Evolutionary conservation across 37 sponge, comb jelly and placozoan genomes (phyloP), one percentile per base, ranked within the genome.

Genomic region (Ephydatia muelleri): DNA sequence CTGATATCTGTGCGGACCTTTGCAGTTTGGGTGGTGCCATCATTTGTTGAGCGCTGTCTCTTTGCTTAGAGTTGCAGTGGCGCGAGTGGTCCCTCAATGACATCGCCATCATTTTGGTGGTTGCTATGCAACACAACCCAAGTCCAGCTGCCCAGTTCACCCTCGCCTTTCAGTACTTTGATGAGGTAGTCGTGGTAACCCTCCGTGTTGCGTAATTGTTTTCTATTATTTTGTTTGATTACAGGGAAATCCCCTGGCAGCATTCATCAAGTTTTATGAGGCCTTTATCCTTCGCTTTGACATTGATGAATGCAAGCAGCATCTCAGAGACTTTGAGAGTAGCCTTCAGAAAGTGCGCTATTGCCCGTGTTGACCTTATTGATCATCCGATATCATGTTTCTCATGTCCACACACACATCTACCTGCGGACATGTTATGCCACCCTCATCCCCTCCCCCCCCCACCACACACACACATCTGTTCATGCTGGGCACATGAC

Each of bases 111-210:
- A 64, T 93, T 30, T 57, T 93, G 34, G 77, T 80, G 2, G 80
- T 77, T 1, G 86, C 80, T 57, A 57, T 93, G 75, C 83, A 83
- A 40, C 84, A 79, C 71, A 19, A 36, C 28, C 77, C 86, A 38
- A 79, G 65, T n/a, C 83, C 85, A 19, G 81, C 89, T 35, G 71
- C 89, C 23, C 75, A 83, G 36, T 83, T 93, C 57, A 39, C 84
- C 13, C 85, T 89, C 29, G 84, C 87, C 28, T 87, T 93, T 75
- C 28, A 75, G 23, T 93, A 93, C 84, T 93, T 93, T 93, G 93
- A 93, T 72, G 69, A 81, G 57, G 90, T 89, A 28, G 40, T 47
- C 66, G 38, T 32, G 8, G 0, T 11, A 65, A 12, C 27, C 11
- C 76, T 76, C 36, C 38, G 16, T 57, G 36, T 64, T 28, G 0